Percentiles rank a stretch among this genome's conserved stretches.
Evolutionary conservation across 2,888 invertebrate species (phyloP).

Genomic region (Zaprionus obscuricornis): DNA sequence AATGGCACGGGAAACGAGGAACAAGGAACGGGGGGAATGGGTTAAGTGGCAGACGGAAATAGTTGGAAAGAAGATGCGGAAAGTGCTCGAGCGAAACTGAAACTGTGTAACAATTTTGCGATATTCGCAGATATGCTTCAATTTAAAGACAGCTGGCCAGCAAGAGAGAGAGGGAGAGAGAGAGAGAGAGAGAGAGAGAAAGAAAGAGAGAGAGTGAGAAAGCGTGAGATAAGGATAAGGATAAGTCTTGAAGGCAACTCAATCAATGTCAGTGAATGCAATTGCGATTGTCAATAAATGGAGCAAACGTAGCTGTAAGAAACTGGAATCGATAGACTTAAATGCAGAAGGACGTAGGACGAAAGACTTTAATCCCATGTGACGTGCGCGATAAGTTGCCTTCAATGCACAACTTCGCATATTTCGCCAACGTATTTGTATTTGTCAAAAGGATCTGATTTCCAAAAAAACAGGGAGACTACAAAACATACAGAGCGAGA

Average conservation of each 20-base stretch:
- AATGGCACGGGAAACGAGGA: conserved; percentile 32
- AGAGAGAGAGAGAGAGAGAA: background rate
- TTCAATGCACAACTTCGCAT: background rate
- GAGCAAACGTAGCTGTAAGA: conserved; percentile 38
- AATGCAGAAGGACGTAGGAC: background rate
- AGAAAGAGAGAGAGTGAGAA: conserved; percentile 5
- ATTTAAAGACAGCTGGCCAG: conserved; percentile 39
- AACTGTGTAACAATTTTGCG: too few species aligned
- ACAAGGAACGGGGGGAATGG: conserved; percentile 41
- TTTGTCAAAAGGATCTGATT: conserved; percentile 71
- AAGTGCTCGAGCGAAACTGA: too few species aligned
- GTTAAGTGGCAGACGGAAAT: conserved; percentile 72
- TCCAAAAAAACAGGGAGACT: conserved; percentile 2
- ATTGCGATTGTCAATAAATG: conserved; percentile 72
- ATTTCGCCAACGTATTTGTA: conserved; percentile 64
- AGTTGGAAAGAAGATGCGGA: conserved; percentile 16
- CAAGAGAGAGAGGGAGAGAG: background rate
- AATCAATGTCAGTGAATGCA: conserved; percentile 63
- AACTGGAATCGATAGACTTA: background rate
- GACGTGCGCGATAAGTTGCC: conserved; percentile 58
- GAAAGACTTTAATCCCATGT: conserved; percentile 49
- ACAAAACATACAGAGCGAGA: background rate
- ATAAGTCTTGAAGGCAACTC: conserved; percentile 45
- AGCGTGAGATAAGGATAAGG: background rate
- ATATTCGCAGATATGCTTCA: too few species aligned